Conservation (phyloP, 2,113 vertebrate species). For the Sclerurus mexicanus region DNA sequence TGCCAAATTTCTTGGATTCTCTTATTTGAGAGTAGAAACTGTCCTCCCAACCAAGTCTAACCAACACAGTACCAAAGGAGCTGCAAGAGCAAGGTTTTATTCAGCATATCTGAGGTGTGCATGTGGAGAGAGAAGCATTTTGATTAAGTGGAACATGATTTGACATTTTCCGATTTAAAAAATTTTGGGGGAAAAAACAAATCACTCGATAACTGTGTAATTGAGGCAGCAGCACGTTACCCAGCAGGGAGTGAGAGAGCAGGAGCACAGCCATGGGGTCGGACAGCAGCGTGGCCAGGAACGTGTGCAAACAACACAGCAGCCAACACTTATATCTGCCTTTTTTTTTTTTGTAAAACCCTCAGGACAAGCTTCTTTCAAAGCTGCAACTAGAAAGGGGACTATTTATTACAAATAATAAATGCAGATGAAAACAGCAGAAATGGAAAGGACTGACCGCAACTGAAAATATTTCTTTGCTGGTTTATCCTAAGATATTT, state of each 20-base stretch:
- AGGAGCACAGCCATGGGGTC: neutral
- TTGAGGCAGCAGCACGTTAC: neutral
- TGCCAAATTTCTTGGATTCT: neutral
- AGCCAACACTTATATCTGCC: neutral
- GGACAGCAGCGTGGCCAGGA: neutral
- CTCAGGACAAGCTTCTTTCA: neutral
- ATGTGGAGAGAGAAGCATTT: neutral
- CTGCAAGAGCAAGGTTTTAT: accelerated
- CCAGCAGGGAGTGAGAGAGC: neutral
- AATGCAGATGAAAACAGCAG: neutral
- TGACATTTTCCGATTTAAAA: neutral
- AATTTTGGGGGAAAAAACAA: neutral
- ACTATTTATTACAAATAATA: neutral
- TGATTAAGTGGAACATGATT: neutral
- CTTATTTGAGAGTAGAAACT: neutral
- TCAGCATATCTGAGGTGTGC: neutral
- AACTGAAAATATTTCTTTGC: neutral
- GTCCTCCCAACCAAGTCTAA: neutral
- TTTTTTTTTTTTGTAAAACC: neutral
- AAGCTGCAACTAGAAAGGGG: neutral
- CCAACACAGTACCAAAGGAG: neutral
- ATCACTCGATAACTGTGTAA: accelerated
- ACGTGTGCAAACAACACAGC: neutral
- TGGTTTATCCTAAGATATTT: neutral
- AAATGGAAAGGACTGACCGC: neutral